Conservation (phyloP, 2,888 invertebrate genomes). For the Emmelina monodactyla region DNA sequence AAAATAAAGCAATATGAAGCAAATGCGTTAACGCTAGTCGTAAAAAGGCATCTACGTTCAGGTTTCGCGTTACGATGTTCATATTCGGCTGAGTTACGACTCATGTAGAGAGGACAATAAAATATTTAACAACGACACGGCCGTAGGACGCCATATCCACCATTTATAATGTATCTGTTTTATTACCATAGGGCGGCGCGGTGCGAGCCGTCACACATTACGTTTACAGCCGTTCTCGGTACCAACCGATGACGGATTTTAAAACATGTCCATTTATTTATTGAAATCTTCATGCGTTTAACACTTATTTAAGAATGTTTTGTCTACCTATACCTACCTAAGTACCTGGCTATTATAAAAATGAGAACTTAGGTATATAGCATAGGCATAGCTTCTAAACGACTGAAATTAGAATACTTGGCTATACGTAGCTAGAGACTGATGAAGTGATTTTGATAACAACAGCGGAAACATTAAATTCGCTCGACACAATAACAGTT, state of each 20-base stretch:
- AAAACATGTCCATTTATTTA: too few species aligned
- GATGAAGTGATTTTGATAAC: too few species aligned
- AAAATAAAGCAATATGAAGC: not conserved
- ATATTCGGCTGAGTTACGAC: not conserved
- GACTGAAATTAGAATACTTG: too few species aligned
- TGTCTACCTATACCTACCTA: too few species aligned
- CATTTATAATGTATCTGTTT: conserved; percentile 55
- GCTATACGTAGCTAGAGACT: too few species aligned
- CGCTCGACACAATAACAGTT: not conserved
- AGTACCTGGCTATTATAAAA: too few species aligned
- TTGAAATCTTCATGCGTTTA: too few species aligned
- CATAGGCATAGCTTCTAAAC: too few species aligned
- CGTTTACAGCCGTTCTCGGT: conserved; percentile 3
- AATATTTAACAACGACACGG: conserved; percentile 50
- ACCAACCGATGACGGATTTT: too few species aligned
- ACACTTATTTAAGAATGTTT: too few species aligned
- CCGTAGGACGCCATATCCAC: conserved; percentile 40
- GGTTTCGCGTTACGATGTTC: not conserved
- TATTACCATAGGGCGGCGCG: conserved; percentile 41
- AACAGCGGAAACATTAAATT: too few species aligned
- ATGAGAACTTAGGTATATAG: too few species aligned
- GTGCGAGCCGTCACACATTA: conserved; percentile 1
- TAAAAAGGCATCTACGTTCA: not conserved
- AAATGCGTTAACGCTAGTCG: not conserved
- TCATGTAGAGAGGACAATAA: conserved; percentile 33